Evolutionary conservation across 2,888 invertebrate species (phyloP).

Genomic region (Argyresthia goedartella): DNA sequence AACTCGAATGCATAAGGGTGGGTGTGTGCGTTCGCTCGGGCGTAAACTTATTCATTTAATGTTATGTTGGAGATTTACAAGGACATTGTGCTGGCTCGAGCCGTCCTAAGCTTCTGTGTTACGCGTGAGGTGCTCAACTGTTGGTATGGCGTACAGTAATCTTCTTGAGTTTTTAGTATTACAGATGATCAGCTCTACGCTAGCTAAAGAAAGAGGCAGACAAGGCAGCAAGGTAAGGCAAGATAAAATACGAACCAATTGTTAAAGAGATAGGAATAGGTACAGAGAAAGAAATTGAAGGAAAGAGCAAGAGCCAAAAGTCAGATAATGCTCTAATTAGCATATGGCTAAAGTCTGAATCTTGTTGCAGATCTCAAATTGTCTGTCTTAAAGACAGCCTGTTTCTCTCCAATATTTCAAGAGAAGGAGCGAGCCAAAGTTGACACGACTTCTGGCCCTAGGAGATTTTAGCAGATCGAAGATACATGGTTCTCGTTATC

Average conservation of each 20-base stretch:
- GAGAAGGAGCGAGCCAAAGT: conserved; percentile 1
- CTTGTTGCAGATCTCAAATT: no score
- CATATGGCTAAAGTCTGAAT: no score
- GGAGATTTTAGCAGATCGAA: conserved; percentile 1
- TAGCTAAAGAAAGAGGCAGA: no score
- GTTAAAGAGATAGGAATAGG: no score
- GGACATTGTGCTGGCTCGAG: conserved; percentile 27
- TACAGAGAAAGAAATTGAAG: no score
- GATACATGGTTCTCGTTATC: neutral
- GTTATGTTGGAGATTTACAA: conserved; percentile 26
- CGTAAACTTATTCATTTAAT: neutral
- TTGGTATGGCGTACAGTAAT: neutral
- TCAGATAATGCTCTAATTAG: no score
- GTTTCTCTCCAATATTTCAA: no score
- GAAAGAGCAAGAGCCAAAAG: no score
- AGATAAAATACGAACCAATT: no score
- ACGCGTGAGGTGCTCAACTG: conserved; percentile 19
- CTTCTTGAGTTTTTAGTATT: no score
- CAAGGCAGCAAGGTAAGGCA: no score
- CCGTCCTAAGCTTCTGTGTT: conserved; percentile 30
- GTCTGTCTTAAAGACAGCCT: no score
- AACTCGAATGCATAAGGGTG: conserved; percentile 2
- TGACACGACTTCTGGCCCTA: neutral
- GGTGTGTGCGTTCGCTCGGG: neutral
- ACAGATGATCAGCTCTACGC: neutral